These are phyloP conservation scores for Prochilodus magdalenae DNA, from an alignment of 2,113 vertebrate species.

Conservation along the genomic window DNA sequence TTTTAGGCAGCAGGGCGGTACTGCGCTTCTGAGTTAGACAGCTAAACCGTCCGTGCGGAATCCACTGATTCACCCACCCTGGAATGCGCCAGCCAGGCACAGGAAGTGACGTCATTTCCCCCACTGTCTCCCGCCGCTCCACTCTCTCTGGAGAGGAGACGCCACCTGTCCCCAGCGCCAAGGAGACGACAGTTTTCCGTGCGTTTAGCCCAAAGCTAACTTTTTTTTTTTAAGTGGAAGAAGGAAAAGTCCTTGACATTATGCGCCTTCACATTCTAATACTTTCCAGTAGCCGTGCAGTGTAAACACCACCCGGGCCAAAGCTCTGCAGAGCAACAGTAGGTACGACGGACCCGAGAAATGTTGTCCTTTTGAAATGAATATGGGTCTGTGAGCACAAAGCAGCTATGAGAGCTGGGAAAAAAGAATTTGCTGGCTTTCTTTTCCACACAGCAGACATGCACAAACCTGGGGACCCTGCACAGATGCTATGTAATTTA, in stretches of 20 bases:
- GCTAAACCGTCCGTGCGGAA: slow-evolving; percentile 30
- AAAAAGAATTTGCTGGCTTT: too few relatives aligned
- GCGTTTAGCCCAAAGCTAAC: not conserved
- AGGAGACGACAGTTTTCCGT: slow-evolving; percentile 19
- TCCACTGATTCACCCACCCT: slow-evolving; percentile 56
- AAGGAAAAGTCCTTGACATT: not conserved
- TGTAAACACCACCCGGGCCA: not conserved
- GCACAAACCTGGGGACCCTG: too few relatives aligned
- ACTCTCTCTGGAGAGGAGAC: slow-evolving; percentile 1
- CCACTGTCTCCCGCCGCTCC: not conserved
- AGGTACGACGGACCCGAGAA: too few relatives aligned
- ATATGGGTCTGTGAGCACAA: too few relatives aligned
- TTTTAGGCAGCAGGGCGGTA: slow-evolving; percentile 14
- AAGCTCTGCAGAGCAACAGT: not conserved
- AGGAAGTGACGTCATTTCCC: slow-evolving; percentile 63
- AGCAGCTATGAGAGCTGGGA: too few relatives aligned
- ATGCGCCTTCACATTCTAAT: not conserved
- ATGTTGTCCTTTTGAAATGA: too few relatives aligned
- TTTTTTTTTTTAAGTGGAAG: not conserved
- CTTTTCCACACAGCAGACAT: too few relatives aligned
- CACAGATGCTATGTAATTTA: too few relatives aligned
- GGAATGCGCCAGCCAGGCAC: slow-evolving; percentile 62
- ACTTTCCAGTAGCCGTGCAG: not conserved
- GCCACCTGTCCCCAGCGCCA: slow-evolving; percentile 31
- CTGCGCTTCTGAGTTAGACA: slow-evolving; percentile 6